These are phyloP conservation scores for Nebria brevicollis DNA, from an alignment of 2,888 invertebrate species.

Conservation along the genomic window DNA sequence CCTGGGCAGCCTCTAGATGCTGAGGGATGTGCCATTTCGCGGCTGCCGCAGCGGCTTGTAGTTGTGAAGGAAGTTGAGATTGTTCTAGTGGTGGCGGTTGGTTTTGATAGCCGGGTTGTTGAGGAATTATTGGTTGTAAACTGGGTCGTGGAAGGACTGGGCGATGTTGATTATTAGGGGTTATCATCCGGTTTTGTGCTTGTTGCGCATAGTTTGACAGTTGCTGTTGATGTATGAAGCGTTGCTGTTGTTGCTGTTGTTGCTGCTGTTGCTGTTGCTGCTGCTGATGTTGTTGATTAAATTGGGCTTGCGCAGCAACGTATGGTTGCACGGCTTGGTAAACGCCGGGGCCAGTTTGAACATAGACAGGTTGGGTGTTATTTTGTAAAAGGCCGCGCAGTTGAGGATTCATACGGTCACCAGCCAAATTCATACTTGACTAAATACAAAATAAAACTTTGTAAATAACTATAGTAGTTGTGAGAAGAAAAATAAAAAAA, in stretches of 20 bases:
- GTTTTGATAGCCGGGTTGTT: constrained; percentile 44
- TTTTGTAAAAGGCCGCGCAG: constrained; percentile 61
- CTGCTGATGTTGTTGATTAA: constrained; percentile 58
- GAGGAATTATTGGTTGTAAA: constrained; percentile 46
- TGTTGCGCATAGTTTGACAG: constrained; percentile 48
- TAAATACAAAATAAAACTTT: not conserved
- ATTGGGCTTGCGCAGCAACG: constrained; percentile 55
- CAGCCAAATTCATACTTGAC: constrained; percentile 53
- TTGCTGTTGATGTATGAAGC: constrained; percentile 52
- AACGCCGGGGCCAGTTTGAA: constrained; percentile 61
- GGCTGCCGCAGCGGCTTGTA: constrained; percentile 54
- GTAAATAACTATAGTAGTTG: too few relatives aligned
- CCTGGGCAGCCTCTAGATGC: constrained; percentile 20
- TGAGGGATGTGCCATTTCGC: constrained; percentile 80
- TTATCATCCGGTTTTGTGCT: constrained; percentile 47
- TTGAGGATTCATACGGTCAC: constrained; percentile 59
- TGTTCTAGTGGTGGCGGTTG: constrained; percentile 52
- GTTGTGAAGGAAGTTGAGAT: constrained; percentile 38
- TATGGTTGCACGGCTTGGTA: constrained; percentile 62
- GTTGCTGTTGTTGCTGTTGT: not conserved
- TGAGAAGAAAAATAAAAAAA: too few relatives aligned
- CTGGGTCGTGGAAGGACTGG: constrained; percentile 24
- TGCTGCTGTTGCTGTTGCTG: constrained; percentile 56
- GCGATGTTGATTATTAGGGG: not conserved
- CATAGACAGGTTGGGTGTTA: constrained; percentile 57